Evolutionary conservation across 2,113 vertebrate species (phyloP).

Genomic region (Elephas maximus): DNA sequence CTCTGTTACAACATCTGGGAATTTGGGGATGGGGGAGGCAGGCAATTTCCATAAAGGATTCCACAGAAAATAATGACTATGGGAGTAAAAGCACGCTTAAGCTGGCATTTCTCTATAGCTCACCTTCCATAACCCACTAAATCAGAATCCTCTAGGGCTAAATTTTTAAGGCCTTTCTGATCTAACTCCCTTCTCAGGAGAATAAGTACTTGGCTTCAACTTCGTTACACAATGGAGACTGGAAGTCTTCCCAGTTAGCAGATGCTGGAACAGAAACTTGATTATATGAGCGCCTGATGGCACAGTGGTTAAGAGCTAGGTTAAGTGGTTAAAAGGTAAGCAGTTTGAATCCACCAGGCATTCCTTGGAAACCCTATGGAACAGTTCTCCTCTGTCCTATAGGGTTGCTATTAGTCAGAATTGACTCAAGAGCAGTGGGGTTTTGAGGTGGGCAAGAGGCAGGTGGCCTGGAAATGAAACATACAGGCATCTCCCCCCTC

Average conservation of each 20-base stretch:
- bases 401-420: no score
- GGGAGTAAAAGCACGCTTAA: not conserved
- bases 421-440: no score
- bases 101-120: not conserved
- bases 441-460: no score
- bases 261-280: not conserved
- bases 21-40: not conserved
- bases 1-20: constrained; percentile 29
- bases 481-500: not conserved
- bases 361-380: no score
- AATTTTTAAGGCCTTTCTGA: not conserved
- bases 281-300: not conserved
- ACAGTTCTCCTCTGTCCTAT: no score
- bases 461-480: not conserved
- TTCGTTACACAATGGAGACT: not conserved
- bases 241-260: not conserved
- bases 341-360: no score
- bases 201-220: not conserved
- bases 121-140: not conserved
- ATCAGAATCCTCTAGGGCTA: not conserved
- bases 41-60: not conserved
- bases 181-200: not conserved
- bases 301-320: no score
- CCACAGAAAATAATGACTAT: not conserved
- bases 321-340: no score